Percentiles rank a stretch among this genome's conserved stretches.
Conservation (phyloP, 2,113 vertebrate species). For the Suricata suricatta region DNA sequence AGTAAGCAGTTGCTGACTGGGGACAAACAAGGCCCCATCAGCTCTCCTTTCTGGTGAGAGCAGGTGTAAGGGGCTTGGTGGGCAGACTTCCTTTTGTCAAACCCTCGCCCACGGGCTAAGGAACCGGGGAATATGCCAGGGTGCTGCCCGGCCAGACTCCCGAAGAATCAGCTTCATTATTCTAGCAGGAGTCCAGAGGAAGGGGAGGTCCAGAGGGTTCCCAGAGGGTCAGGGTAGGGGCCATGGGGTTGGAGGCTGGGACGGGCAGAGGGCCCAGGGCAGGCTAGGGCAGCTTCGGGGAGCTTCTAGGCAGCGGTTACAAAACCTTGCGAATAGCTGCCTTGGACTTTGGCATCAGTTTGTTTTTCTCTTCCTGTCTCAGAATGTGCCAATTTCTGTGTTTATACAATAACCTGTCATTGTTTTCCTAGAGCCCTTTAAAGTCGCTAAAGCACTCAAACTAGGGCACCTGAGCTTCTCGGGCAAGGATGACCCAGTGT, state of each 20-base stretch:
- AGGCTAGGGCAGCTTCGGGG: neutral
- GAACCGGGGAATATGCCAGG: neutral
- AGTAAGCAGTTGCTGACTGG: neutral
- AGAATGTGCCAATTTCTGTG: constrained; percentile 13
- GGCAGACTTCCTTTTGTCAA: neutral
- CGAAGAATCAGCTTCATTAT: neutral
- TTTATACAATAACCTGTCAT: constrained; percentile 23
- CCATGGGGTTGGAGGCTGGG: neutral
- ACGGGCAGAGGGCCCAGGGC: neutral
- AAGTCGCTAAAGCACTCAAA: neutral
- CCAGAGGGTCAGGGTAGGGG: neutral
- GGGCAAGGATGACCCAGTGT: neutral
- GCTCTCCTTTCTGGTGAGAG: neutral
- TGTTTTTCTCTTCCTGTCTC: neutral
- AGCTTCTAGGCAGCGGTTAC: neutral
- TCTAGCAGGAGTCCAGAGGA: neutral
- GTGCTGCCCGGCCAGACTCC: neutral
- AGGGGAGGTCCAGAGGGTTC: neutral
- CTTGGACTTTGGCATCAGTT: constrained; percentile 54
- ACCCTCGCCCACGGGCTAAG: neutral
- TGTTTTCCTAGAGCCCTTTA: neutral
- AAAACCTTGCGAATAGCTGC: constrained; percentile 11
- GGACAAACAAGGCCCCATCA: neutral
- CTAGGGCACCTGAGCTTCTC: neutral
- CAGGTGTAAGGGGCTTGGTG: neutral